Evolutionary conservation across 2,888 invertebrate species (phyloP), one percentile per base, ranked within the genome.

Genomic region (Hedychridium roseum): DNA sequence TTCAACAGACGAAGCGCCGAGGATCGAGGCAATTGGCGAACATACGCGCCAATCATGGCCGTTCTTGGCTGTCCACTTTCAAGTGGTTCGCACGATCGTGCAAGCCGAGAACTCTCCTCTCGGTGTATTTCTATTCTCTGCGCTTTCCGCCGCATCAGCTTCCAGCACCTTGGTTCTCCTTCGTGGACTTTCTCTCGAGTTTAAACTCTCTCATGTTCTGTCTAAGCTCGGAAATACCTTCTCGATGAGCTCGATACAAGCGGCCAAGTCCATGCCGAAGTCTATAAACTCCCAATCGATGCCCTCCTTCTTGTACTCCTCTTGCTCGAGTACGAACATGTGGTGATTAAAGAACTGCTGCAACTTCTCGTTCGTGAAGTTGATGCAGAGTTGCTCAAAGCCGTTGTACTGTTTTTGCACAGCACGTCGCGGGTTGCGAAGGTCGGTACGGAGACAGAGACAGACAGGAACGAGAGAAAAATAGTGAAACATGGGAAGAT

Each of bases 331-430:
- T 73, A 96, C 94, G 83, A 96, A 96, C 95, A 96, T 96, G 88
- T 96, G 92, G 80, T 96, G 95, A 84, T 96, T 96, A 90, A 96
- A 96, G 88, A 95, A 96, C 82, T 96, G 96, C 85, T 97, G 96
- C 76, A 96, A 87, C 83, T 94, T 93, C 85, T 96, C 95, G 82
- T 96, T 96, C 82, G 95, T 96, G 86, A 96, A 96, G 87, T 96
- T 96, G 88, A 96, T 96, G 86, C 95, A 96, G 80, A 96, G 87
- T 86, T 96, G 96, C 86, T 96, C 95, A 86, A 95, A 96, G 82
- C 94, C 93, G 87, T 96, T 96, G 87, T 77, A 91, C 91, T 92
- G 66, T 55, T 11, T 49, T 43, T 16, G 38, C 20, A 20, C 27
- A 26, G 32, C 35, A 28, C 20, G 34, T 43, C 45, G 38, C 9